Evolutionary conservation across 2,113 vertebrate species (phyloP).

Genomic region (Pleuronectes platessa): DNA sequence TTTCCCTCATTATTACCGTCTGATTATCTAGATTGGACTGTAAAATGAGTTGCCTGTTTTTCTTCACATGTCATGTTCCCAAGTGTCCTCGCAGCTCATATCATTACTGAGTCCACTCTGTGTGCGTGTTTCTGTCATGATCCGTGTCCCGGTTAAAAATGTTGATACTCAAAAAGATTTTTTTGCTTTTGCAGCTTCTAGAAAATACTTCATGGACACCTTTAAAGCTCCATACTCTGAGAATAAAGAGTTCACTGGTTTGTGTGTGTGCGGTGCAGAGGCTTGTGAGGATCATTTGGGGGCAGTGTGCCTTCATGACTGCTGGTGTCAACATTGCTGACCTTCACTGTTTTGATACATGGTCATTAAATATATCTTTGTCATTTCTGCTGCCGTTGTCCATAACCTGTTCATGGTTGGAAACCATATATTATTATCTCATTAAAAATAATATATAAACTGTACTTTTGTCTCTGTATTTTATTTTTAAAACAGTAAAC

Average conservation of each 20-base stretch:
- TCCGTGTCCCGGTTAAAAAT: constrained; percentile 1
- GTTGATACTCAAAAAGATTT: background rate
- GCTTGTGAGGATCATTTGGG: constrained; percentile 24
- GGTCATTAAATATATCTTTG: constrained; percentile 13
- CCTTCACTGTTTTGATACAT: constrained; percentile 39
- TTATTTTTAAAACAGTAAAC: background rate
- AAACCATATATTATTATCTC: constrained; percentile 11
- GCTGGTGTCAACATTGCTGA: background rate
- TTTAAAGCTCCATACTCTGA: background rate
- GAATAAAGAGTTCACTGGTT: background rate
- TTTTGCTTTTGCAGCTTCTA: background rate
- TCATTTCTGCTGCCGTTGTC: constrained; percentile 24
- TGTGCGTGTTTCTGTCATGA: background rate
- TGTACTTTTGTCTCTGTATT: background rate
- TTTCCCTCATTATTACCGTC: constrained; percentile 4
- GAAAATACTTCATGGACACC: background rate
- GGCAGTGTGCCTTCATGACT: constrained; percentile 64
- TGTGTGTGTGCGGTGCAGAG: background rate
- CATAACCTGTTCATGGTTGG: constrained; percentile 13
- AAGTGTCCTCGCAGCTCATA: background rate
- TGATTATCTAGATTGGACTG: background rate
- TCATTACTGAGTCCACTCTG: background rate
- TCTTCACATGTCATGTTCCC: background rate
- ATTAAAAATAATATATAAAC: constrained; percentile 32
- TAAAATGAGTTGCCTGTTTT: constrained; percentile 7